Evolutionary conservation across 2,113 vertebrate genomes (phyloP), one percentile per base, ranked within the genome.

Genomic region (Scomber scombrus): DNA sequence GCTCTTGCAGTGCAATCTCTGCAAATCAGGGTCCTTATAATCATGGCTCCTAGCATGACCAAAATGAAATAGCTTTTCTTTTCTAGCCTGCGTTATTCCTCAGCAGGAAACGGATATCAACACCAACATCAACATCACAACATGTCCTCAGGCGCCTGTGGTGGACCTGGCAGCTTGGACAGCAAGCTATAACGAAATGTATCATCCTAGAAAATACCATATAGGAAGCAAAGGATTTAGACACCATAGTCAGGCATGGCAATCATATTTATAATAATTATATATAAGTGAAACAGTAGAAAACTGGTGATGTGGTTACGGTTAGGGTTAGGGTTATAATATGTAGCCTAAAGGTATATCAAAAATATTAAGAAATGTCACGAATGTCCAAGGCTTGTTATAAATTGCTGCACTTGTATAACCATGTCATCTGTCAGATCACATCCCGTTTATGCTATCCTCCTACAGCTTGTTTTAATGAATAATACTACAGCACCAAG

Each of bases 11-110:
- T 65, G 14, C 19, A 84, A 50, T 78, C 31, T 26, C 62, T 0
- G 65, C 34, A 82, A 80, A 83, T 76, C 23, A 62, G 55, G 51
- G 29, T 31, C 45, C 54, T n/a, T 62, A 40, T 60, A 76, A 84
- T 79, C 66, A 73, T 34, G 4, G 31, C 29, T 1, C 12, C 23
- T 11, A 1, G 47, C 71, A 45, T 31, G 7, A 40, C 34, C 23
- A 21, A 18, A 49, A 11, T 50, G 29, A 69, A 80, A 47, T 47
- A 34, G 10, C 40, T 52, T 76, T 62, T 66, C 34, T 29, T 74
- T 43, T 31, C 1, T n/a, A 46, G 8, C 11, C 49, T 23, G 74
- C 56, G 51, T 77, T 64, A 66, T 52, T 63, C 23, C 52, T 51
- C 57, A 65, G 49, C 13, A 29, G 34, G 58, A 51, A 55, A 13